Base-by-base conservation (phyloP, 1,140 invertebrate species). In the Rhyacophila brunnea region DNA sequence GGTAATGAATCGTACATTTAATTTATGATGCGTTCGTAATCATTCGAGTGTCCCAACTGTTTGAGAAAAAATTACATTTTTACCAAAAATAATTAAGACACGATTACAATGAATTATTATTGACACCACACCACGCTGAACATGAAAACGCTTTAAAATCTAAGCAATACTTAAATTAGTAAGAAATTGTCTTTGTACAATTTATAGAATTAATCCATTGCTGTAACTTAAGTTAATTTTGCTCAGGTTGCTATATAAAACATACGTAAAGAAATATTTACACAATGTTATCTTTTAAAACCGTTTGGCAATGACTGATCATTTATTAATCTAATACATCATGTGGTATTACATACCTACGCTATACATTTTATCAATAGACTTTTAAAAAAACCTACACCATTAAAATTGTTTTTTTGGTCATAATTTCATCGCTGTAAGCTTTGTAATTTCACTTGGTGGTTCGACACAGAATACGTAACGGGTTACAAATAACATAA, bases 141-240 rank as follows among this genome's bases (percentile, higher is more conserved):
- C 57, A 58, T 51, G 14, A 51, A 58, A 13, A 44, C 40, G 34
- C 23, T 14, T 57, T 40, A 57, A 19, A 34, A 13, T 32, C 57
- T 58, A 58, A 45, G 42, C 38, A 34, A 51, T 35, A 28, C 48
- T 51, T 40, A 20, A 20, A 52, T 52, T 36, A 34, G 56, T 58
- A 45, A 18, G 28, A 52, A 45, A 44, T 40, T 58, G 51, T 48
- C 57, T 58, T 58, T 58, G 57, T 58, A 58, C 57, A 58, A 34
- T 58, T 40, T 58, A 49, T 49, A 49, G 46, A 40, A 13, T 45
- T 42, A 58, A 50, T 42, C 42, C 35, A 57, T 57, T 20, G 46
- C 32, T 32, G 48, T 18, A 58, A 46, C 48, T 51, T 58, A 51
- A 34, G 11, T 17, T 15, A 19, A 32, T 43, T 15, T 43, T 32